Conservation (phyloP, 2,888 invertebrate species). For the Pachydiplax longipennis region DNA sequence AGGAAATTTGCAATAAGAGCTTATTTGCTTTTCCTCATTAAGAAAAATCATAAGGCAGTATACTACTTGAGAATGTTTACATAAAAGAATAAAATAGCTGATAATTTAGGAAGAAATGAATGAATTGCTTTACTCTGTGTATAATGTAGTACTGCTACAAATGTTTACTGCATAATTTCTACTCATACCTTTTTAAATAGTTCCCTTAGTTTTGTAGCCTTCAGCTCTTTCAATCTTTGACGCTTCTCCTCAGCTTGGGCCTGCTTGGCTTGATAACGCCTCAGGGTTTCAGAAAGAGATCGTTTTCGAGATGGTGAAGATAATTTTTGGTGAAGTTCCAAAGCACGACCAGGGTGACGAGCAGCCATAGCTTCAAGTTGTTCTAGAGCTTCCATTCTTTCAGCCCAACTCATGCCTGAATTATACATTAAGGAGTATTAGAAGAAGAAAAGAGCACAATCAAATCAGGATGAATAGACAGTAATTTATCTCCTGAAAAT, state of each 20-base stretch:
- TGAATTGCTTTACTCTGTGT: no score
- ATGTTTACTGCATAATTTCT: background rate
- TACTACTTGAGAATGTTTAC: no score
- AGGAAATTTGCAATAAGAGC: no score
- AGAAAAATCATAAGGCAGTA: no score
- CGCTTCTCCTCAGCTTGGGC: constrained; percentile 89
- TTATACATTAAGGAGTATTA: no score
- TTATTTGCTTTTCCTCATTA: no score
- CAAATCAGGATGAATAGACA: background rate
- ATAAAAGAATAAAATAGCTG: no score
- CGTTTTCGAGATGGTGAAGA: constrained; percentile 89
- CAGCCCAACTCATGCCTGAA: constrained; percentile 78
- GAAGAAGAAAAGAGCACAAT: constrained; percentile 46
- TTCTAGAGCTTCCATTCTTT: constrained; percentile 81
- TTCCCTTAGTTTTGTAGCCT: constrained; percentile 84
- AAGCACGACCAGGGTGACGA: constrained; percentile 90
- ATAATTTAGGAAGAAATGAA: no score
- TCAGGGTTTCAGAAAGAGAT: constrained; percentile 81
- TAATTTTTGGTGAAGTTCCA: constrained; percentile 91
- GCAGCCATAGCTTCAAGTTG: constrained; percentile 80
- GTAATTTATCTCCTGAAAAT: background rate
- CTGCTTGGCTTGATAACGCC: constrained; percentile 86
- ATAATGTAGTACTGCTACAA: no score
- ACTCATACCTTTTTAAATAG: constrained; percentile 80
- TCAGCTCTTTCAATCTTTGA: constrained; percentile 80